phyloP scores from a whole-genome alignment of 2,797 vertebrate genomes.

The Poecilia wingei region DNA sequence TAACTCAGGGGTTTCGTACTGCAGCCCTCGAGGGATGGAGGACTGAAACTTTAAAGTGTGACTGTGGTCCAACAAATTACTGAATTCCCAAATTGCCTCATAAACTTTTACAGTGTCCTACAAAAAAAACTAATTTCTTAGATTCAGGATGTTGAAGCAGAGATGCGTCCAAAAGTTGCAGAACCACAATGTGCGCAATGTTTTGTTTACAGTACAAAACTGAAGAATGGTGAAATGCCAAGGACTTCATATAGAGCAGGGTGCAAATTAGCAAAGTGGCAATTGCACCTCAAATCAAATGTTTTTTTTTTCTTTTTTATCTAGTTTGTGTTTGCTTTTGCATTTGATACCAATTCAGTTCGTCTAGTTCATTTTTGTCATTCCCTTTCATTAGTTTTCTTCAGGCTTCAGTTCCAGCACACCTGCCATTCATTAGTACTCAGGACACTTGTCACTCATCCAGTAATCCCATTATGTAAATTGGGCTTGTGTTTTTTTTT shows the following conservation, averaged over 20 bases:
- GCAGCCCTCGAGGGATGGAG: not conserved
- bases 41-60: not conserved
- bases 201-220: not conserved
- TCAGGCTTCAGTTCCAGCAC: not conserved
- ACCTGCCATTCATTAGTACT: not conserved
- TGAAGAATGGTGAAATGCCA: not conserved
- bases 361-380: not conserved
- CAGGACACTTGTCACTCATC: not conserved
- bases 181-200: not conserved
- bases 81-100: not conserved
- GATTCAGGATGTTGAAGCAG: not conserved
- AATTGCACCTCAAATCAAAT: not conserved
- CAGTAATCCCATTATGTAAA: not conserved
- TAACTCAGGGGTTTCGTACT: not conserved
- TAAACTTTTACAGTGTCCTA: not conserved
- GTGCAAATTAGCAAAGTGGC: not conserved
- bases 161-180: not conserved
- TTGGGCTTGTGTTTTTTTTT: not conserved
- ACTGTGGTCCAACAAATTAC: not conserved
- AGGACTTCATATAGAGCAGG: not conserved
- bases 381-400: not conserved
- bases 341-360: not conserved
- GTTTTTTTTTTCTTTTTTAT: not conserved
- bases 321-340: not conserved
- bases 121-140: not conserved